Conservation (phyloP, 2,888 invertebrate genomes). For the Drosophila picticornis region DNA sequence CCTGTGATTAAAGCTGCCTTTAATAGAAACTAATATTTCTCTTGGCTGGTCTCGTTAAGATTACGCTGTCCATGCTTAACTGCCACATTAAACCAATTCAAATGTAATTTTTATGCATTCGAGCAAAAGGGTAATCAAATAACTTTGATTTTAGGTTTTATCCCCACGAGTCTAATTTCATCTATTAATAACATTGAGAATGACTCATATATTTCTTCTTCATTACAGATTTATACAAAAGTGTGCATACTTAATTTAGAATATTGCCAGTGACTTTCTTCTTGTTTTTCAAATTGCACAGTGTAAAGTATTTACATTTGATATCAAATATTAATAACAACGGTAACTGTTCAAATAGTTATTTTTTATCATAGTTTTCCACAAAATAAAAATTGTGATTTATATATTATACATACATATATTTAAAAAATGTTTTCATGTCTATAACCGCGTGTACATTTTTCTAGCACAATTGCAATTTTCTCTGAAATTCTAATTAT, state of each 20-base stretch:
- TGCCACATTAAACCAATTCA: neutral
- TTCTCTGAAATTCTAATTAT: neutral
- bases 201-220: neutral
- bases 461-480: no score
- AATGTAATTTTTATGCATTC: neutral
- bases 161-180: neutral
- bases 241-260: neutral
- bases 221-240: neutral
- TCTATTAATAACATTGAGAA: neutral
- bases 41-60: neutral
- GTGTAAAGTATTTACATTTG: no score
- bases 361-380: neutral
- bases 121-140: neutral
- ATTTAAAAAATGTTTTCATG: neutral
- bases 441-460: neutral
- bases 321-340: neutral
- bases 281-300: neutral
- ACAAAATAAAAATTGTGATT: neutral
- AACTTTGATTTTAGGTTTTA: neutral
- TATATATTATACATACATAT: no score
- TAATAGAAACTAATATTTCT: neutral
- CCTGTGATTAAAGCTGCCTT: slow-evolving; percentile 14
- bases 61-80: neutral
- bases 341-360: neutral
- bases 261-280: neutral